These are phyloP conservation scores for Eretmochelys imbricata DNA, from an alignment of 2,113 vertebrate genomes.

Conservation along the genomic window DNA sequence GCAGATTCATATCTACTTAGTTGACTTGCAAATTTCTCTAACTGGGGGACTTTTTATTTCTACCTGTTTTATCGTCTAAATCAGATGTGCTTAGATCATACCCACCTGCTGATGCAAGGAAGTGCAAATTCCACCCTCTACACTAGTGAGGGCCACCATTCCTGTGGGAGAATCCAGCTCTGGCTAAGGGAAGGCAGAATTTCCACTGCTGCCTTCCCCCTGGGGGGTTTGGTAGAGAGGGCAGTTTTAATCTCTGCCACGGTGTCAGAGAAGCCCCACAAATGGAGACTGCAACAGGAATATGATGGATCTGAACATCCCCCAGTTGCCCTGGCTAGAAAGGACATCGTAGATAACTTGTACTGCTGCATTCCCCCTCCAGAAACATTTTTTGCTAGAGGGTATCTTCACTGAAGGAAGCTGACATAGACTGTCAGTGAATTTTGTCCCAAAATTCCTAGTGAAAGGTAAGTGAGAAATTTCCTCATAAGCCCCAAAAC, in stretches of 20 bases:
- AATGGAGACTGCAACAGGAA: not conserved
- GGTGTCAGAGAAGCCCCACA: not conserved
- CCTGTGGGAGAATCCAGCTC: not conserved
- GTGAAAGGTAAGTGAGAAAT: not conserved
- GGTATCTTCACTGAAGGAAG: not conserved
- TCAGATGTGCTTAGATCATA: not conserved
- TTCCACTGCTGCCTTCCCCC: not conserved
- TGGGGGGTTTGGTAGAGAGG: not conserved
- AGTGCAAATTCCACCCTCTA: not conserved
- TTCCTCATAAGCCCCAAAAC: not conserved
- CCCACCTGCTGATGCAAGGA: not conserved
- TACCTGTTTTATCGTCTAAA: not conserved
- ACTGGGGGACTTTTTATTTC: not conserved
- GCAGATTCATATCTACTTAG: not conserved
- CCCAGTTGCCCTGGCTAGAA: not conserved
- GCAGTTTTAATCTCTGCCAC: not conserved
- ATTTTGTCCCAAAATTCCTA: not conserved
- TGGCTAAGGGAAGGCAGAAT: not conserved
- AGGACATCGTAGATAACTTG: not conserved
- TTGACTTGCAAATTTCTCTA: not conserved
- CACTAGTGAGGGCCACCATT: not conserved
- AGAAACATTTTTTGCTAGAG: not conserved
- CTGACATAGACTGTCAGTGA: not conserved
- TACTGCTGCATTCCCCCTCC: not conserved
- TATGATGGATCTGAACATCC: not conserved